These are phyloP conservation scores for Halichoeres trimaculatus DNA, from an alignment of 2,113 vertebrate species.

Conservation along the genomic window DNA sequence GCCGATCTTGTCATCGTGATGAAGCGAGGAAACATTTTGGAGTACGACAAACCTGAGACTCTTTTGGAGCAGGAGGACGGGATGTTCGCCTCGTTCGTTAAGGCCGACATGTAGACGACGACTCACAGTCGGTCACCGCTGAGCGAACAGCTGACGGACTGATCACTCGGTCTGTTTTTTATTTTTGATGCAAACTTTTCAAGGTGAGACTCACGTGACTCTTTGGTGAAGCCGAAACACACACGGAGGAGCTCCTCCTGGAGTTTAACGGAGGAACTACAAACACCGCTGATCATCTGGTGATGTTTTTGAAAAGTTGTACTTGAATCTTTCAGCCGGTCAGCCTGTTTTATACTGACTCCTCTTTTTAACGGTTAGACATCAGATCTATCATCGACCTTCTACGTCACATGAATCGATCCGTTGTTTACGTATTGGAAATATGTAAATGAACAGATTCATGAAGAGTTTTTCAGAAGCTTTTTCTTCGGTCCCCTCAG, in stretches of 20 bases:
- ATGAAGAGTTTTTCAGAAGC: too few relatives aligned
- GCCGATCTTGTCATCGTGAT: constrained; percentile 98
- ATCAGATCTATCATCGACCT: too few relatives aligned
- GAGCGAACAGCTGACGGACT: neutral
- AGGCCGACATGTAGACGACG: constrained; percentile 92
- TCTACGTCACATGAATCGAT: too few relatives aligned
- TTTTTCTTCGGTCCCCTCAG: neutral
- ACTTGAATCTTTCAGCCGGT: constrained; percentile 25
- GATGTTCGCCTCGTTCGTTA: constrained; percentile 95
- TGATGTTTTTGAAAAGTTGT: constrained; percentile 14
- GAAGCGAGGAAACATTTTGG: constrained; percentile 95
- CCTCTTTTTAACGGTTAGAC: neutral
- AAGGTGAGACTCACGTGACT: neutral
- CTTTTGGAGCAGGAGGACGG: constrained; percentile 92
- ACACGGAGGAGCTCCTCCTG: neutral
- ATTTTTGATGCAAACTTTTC: neutral
- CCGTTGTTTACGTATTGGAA: neutral
- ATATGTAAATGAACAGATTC: neutral
- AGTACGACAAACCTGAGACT: constrained; percentile 92
- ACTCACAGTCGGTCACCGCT: rapidly evolving
- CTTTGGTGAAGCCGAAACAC: neutral
- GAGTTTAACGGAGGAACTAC: neutral
- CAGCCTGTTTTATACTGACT: neutral
- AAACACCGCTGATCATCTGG: neutral
- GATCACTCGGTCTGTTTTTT: neutral